These are phyloP conservation scores for Apistogramma diplotaenia DNA, from an alignment of 2,113 vertebrate genomes.

Conservation along the genomic window DNA sequence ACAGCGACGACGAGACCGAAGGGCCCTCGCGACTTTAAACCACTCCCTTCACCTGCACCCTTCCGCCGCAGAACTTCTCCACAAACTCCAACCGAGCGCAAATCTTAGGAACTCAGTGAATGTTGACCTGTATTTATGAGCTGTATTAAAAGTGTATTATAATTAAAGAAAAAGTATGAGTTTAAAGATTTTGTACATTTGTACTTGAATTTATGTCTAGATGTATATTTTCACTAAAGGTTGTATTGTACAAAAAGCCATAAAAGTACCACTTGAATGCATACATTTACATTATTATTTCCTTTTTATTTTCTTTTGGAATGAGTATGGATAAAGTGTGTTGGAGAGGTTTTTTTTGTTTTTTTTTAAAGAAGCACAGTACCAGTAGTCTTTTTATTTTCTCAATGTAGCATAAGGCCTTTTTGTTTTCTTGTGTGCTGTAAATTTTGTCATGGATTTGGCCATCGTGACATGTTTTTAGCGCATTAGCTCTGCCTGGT, in stretches of 20 bases:
- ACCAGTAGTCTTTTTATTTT: conserved; percentile 61
- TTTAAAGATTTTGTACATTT: conserved; percentile 87
- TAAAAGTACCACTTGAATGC: conserved; percentile 82
- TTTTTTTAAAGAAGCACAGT: conserved; percentile 75
- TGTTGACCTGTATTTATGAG: conserved; percentile 82
- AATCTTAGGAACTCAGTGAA: conserved; percentile 80
- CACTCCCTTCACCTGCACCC: conserved; percentile 61
- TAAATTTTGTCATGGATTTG: conserved; percentile 62
- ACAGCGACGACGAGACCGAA: conserved; percentile 80
- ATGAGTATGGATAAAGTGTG: conserved; percentile 72
- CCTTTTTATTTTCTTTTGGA: conserved; percentile 67
- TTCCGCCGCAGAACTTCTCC: conserved; percentile 66
- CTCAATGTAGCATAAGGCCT: conserved; percentile 67
- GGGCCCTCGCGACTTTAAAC: conserved; percentile 81
- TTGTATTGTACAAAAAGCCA: conserved; percentile 88
- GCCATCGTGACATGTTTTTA: conserved; percentile 40
- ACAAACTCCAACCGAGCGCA: conserved; percentile 74
- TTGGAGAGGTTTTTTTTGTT: conserved; percentile 38
- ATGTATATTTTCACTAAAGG: conserved; percentile 93
- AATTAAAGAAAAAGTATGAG: conserved; percentile 84
- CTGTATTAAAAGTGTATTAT: conserved; percentile 88
- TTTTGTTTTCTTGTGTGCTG: conserved; percentile 55
- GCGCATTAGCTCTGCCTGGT: conserved; percentile 33
- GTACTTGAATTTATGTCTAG: conserved; percentile 89
- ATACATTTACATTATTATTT: conserved; percentile 78